phyloP scores from a whole-genome alignment of 1,140 invertebrate genomes.

The Sarcophaga bullata region DNA sequence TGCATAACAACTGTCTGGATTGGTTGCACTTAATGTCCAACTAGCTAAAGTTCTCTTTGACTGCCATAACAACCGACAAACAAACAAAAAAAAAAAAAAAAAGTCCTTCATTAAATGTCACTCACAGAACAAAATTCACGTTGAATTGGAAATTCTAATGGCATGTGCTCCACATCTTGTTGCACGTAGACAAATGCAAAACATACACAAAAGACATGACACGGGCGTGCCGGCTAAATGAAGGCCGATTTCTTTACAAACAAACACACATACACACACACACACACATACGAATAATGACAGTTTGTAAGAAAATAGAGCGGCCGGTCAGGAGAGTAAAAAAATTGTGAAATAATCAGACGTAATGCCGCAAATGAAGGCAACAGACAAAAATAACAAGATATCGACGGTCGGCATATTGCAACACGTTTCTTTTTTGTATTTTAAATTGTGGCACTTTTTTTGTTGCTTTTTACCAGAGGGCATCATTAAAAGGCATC shows the following conservation, averaged over 20 bases:
- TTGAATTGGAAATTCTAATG: background rate
- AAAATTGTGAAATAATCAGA: background rate
- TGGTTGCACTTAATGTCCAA: conserved; percentile 5
- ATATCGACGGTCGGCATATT: background rate
- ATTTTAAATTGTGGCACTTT: no score
- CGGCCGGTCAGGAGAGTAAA: background rate
- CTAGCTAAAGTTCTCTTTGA: background rate
- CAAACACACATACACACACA: background rate
- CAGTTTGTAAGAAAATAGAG: background rate
- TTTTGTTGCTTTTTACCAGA: background rate
- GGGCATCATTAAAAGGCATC: conserved; percentile 34
- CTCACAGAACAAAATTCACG: background rate
- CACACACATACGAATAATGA: background rate
- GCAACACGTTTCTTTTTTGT: conserved; percentile 9
- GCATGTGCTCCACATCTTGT: no score
- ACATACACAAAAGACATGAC: background rate
- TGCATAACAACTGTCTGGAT: background rate
- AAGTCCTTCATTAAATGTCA: background rate
- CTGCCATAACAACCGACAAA: background rate
- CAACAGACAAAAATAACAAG: background rate
- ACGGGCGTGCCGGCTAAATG: conserved; percentile 12
- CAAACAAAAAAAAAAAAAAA: no score
- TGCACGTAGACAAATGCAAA: background rate
- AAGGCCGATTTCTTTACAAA: background rate
- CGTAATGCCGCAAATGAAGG: background rate